These are phyloP conservation scores for Aquatica leii DNA, from an alignment of 2,888 invertebrate genomes.

Conservation along the genomic window DNA sequence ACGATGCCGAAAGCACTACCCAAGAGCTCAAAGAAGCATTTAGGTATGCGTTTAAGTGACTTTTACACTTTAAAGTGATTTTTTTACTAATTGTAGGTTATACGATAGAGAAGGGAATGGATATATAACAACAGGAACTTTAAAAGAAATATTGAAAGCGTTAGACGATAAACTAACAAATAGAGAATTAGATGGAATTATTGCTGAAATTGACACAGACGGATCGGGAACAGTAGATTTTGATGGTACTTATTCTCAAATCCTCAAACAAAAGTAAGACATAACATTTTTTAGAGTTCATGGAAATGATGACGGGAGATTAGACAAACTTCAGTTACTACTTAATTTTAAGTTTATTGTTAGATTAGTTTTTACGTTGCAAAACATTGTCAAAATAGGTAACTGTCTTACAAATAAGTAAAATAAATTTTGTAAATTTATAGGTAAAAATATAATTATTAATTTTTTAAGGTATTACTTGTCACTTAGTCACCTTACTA, in stretches of 20 bases:
- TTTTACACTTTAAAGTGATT: neutral
- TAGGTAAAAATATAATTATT: too few relatives aligned
- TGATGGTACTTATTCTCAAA: constrained; percentile 75
- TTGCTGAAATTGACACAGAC: constrained; percentile 97
- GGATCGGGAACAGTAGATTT: constrained; percentile 99
- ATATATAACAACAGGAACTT: constrained; percentile 88
- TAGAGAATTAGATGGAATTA: constrained; percentile 95
- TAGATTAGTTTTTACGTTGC: too few relatives aligned
- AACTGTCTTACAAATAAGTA: too few relatives aligned
- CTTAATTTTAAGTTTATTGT: too few relatives aligned
- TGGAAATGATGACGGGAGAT: constrained; percentile 95
- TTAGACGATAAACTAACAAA: constrained; percentile 93
- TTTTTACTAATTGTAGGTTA: constrained; percentile 63
- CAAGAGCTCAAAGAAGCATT: constrained; percentile 98
- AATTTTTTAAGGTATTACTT: too few relatives aligned
- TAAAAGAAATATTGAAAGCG: constrained; percentile 93
- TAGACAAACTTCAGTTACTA: constrained; percentile 58
- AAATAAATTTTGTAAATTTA: too few relatives aligned
- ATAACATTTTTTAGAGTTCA: constrained; percentile 75
- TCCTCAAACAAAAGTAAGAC: neutral
- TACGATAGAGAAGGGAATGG: constrained; percentile 97
- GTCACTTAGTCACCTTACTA: too few relatives aligned
- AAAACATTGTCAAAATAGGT: too few relatives aligned
- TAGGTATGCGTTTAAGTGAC: constrained; percentile 63
- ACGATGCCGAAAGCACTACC: constrained; percentile 95